A percentile compares a stretch with the other conserved stretches of the same genome.
These are phyloP conservation scores for Calameuta idolon DNA, from an alignment of 2,888 invertebrate genomes.

Conservation along the genomic window DNA sequence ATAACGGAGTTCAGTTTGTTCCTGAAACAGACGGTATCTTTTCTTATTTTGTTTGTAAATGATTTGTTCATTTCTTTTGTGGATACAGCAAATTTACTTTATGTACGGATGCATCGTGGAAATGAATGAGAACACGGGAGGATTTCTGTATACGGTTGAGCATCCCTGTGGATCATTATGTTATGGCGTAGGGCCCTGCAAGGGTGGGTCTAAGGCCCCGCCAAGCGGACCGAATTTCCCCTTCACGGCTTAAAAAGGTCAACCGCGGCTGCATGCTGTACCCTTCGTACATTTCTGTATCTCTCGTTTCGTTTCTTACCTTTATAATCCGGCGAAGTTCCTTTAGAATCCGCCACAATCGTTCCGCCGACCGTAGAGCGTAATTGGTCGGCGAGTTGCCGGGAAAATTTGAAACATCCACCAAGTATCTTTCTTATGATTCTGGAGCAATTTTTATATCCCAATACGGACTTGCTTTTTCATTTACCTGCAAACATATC, in stretches of 20 bases:
- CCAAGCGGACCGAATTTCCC: constrained; percentile 54
- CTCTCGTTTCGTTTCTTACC: not conserved
- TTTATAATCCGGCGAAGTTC: not conserved
- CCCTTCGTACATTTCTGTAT: constrained; percentile 3
- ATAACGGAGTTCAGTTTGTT: not conserved
- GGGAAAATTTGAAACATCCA: not conserved
- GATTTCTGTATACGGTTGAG: constrained; percentile 26
- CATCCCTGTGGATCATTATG: constrained; percentile 35
- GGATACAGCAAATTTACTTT: not conserved
- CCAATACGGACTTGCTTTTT: not conserved
- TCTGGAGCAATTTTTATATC: not conserved
- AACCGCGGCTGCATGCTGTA: constrained; percentile 32
- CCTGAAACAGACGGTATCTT: not conserved
- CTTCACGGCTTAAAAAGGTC: constrained; percentile 58
- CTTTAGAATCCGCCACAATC: not conserved
- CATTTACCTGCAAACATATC: not conserved
- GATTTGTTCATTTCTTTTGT: not conserved
- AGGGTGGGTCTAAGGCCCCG: constrained; percentile 37
- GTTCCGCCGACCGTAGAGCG: not conserved
- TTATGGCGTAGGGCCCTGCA: constrained; percentile 31
- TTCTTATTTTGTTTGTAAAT: not conserved
- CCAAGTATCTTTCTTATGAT: not conserved
- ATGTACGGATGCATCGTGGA: not conserved
- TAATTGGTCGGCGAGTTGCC: not conserved
- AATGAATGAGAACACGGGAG: not conserved